Conservation (phyloP, 2,888 invertebrate genomes). For the Lycaena phlaeas region DNA sequence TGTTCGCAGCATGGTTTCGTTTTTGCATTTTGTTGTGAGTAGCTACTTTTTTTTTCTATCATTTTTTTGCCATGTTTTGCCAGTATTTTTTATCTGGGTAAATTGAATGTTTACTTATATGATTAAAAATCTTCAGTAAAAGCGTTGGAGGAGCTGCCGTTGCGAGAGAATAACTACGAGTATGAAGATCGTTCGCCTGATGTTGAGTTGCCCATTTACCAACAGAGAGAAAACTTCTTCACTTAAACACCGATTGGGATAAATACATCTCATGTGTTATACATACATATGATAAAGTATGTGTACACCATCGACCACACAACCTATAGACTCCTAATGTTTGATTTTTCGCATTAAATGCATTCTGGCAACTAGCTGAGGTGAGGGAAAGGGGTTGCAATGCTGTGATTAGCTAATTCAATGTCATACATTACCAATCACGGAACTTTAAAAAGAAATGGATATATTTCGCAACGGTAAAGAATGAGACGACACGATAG, state of each 20-base stretch:
- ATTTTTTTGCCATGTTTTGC: conserved; percentile 15
- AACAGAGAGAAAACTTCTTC: conserved; percentile 90
- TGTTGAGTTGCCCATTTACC: conserved; percentile 86
- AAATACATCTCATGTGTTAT: no score
- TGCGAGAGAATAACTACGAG: conserved; percentile 72
- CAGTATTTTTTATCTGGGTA: not conserved
- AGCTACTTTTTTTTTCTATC: conserved; percentile 34
- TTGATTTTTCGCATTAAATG: no score
- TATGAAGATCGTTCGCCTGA: conserved; percentile 83
- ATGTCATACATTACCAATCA: no score
- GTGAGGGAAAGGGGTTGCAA: no score
- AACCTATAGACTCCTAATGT: no score
- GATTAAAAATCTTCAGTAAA: conserved; percentile 68
- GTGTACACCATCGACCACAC: no score
- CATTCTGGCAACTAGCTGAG: no score
- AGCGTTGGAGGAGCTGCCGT: conserved; percentile 82
- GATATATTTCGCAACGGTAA: no score
- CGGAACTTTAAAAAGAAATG: no score
- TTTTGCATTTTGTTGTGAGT: conserved; percentile 70
- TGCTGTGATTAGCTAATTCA: no score
- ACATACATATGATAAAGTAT: no score
- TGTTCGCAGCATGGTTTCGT: conserved; percentile 63
- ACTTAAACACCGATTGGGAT: conserved; percentile 43
- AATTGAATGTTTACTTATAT: conserved; percentile 7
- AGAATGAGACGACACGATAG: no score